These are phyloP conservation scores for Eristalis tenax DNA, from an alignment of 2,888 invertebrate genomes.

Conservation along the genomic window DNA sequence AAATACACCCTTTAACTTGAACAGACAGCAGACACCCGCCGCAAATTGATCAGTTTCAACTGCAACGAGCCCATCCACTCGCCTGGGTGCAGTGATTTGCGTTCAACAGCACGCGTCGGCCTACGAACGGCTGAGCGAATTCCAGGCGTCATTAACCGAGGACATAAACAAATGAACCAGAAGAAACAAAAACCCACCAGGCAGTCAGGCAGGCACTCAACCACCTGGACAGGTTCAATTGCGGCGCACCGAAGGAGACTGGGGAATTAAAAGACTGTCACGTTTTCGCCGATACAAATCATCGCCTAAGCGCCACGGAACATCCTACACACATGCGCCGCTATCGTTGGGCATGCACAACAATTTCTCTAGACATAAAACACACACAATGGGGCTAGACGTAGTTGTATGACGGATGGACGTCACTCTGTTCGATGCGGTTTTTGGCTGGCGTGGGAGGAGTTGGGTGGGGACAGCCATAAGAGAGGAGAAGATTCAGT, in stretches of 20 bases:
- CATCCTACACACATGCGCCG: slow-evolving; percentile 61
- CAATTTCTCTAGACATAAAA: neutral
- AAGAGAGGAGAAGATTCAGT: no score
- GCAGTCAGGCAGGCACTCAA: slow-evolving; percentile 35
- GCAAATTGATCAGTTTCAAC: neutral
- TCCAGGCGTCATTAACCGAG: slow-evolving; percentile 58
- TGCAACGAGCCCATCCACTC: neutral
- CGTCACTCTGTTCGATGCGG: no score
- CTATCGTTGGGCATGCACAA: slow-evolving; percentile 37
- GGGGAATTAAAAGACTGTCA: slow-evolving; percentile 69
- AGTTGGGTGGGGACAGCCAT: no score
- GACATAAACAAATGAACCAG: slow-evolving; percentile 57
- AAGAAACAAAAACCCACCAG: slow-evolving; percentile 60
- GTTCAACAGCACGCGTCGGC: slow-evolving; percentile 3
- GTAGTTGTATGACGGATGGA: neutral
- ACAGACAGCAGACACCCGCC: neutral
- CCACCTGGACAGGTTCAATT: slow-evolving; percentile 61
- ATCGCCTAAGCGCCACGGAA: slow-evolving; percentile 69
- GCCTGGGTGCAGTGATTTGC: no score
- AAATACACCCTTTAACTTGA: neutral
- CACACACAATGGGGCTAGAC: slow-evolving; percentile 12
- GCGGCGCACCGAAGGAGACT: slow-evolving; percentile 21
- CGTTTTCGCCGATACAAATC: slow-evolving; percentile 69
- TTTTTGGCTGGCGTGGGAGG: no score
- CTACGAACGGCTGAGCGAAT: slow-evolving; percentile 21